phyloP scores from a whole-genome alignment of 2,888 invertebrate species.

The Nomada fucata region DNA sequence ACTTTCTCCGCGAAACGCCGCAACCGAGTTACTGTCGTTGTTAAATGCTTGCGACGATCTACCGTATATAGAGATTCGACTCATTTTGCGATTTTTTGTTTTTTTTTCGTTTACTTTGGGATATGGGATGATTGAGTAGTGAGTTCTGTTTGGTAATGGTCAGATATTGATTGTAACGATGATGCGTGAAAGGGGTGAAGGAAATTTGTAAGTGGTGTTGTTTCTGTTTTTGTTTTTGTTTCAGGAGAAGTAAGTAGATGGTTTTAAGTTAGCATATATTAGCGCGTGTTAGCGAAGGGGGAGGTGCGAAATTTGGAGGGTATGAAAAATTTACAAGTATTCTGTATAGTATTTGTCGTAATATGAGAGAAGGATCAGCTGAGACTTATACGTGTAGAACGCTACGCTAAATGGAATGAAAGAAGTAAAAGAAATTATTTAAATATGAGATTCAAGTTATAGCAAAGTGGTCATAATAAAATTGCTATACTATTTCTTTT shows the following conservation, averaged over 20 bases:
- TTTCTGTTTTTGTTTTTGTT: neutral
- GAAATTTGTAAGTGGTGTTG: neutral
- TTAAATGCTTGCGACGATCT: conserved; percentile 31
- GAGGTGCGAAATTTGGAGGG: neutral
- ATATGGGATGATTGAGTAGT: neutral
- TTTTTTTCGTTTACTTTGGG: neutral
- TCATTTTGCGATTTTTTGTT: conserved; percentile 1
- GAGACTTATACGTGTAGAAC: too few relatives aligned
- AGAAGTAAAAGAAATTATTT: too few relatives aligned
- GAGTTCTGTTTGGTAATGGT: neutral
- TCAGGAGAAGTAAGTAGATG: neutral
- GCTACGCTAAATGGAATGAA: too few relatives aligned
- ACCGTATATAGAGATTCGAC: conserved; percentile 35
- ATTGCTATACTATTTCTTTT: too few relatives aligned
- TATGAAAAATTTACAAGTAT: neutral
- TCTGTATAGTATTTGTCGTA: too few relatives aligned
- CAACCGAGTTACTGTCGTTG: conserved; percentile 23
- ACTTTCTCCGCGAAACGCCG: conserved; percentile 61
- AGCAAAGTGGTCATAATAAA: too few relatives aligned
- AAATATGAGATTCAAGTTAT: too few relatives aligned
- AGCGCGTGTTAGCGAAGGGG: too few relatives aligned
- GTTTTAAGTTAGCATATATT: neutral
- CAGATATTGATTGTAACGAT: neutral
- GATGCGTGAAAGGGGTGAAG: neutral
- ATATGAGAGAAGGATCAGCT: too few relatives aligned